Conservation (phyloP, 53 echinoderm and acorn worm genomes). For the Henricia sp. region DNA sequence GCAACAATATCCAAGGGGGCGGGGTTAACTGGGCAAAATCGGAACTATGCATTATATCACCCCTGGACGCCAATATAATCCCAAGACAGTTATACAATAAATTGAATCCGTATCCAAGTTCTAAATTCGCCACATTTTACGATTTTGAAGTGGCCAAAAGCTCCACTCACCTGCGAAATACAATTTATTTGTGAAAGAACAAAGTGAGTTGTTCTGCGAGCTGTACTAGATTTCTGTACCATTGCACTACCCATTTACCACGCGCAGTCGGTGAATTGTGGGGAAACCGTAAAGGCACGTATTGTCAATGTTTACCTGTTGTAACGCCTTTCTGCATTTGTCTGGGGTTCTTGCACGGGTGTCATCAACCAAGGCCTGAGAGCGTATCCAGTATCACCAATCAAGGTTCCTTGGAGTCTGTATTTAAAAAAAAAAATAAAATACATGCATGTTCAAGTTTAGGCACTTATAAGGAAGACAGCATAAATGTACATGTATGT, state of each 20-base stretch:
- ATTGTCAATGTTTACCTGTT: slow-evolving; percentile 11
- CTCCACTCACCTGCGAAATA: background rate
- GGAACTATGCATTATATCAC: too few species aligned
- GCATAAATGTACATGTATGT: too few species aligned
- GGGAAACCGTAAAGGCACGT: too few species aligned
- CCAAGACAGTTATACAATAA: too few species aligned
- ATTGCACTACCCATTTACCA: background rate
- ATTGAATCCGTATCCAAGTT: too few species aligned
- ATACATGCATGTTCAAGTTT: too few species aligned
- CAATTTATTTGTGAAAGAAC: background rate
- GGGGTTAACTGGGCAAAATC: too few species aligned
- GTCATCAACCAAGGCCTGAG: slow-evolving; percentile 61
- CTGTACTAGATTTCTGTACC: background rate
- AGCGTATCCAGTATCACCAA: background rate
- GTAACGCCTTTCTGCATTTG: slow-evolving; percentile 29
- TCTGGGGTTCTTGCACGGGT: slow-evolving; percentile 18
- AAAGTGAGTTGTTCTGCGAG: background rate
- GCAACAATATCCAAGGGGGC: too few species aligned
- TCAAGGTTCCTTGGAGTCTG: background rate
- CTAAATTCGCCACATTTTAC: too few species aligned
- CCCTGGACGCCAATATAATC: too few species aligned
- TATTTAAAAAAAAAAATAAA: background rate
- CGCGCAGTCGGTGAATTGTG: background rate
- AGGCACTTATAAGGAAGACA: too few species aligned
- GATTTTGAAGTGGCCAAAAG: too few species aligned